Evolutionary conservation across 2,888 invertebrate genomes (phyloP), one percentile per base, ranked within the genome.

Genomic region (Microdon myrmicae): DNA sequence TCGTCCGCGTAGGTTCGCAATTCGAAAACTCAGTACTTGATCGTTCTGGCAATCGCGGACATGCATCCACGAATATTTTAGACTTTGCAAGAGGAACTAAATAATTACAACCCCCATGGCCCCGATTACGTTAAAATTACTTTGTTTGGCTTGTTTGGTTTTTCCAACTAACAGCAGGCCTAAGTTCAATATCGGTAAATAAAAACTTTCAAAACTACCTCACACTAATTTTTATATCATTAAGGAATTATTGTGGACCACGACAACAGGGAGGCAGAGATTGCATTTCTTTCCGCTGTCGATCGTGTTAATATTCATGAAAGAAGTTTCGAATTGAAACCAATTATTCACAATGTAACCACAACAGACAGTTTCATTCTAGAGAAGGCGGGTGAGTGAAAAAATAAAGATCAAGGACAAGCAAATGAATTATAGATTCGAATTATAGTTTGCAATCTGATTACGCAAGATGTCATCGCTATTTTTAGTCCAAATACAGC

Each of bases 381-480:
- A 44, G 79, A 80, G 60, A 76, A 76, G 68, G 70, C 73, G 31
- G 79, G 80, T 79, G 37, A 56, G 31, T 44, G 3, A 2, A 1
- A 13, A n/a, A n/a, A n/a, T n/a, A n/a, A n/a, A n/a, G n/a, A n/a
- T n/a, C 2, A 13, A 17, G 4, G n/a, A 13, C 7, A 10, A n/a
- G 10, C n/a, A 25, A 23, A 20, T 5, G n/a, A 8, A 26, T 25
- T 16, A 1, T 32, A 22, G 22, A 12, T 19, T 17, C 4, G 23
- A 3, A 34, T 31, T 59, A 29, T 78, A 90, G 90, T 86, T 3
- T 90, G 90, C 74, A 80, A 84, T 55, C 78, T 89, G 61, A 81
- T 88, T 70, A 78, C 84, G 2, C 78, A 82, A 38, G 90, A 89
- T 5, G 86, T 90, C 17, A 85, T 87, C 14, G 90, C 89, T 43